Conservation (phyloP, 2,797 vertebrate genomes). For the Sarcophilus harrisii region DNA sequence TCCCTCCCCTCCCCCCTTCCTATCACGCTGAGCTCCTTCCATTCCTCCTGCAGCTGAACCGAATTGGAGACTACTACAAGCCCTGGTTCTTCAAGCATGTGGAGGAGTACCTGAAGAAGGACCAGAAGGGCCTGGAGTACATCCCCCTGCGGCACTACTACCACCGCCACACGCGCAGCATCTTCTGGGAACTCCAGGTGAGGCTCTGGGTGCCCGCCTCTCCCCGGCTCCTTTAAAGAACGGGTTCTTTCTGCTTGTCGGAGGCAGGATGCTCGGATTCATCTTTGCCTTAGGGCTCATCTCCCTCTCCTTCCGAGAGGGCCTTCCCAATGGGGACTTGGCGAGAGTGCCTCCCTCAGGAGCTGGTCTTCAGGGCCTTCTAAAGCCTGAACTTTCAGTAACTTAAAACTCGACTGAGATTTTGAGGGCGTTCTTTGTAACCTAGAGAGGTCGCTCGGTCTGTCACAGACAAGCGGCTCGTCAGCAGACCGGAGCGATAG, state of each 20-base stretch:
- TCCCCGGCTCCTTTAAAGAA: not conserved
- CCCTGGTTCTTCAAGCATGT: constrained; percentile 99
- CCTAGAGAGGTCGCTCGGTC: not conserved
- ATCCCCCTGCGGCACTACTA: constrained; percentile 98
- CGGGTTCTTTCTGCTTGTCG: not conserved
- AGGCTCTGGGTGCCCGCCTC: not conserved
- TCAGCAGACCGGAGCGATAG: not conserved
- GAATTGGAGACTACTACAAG: constrained; percentile 95
- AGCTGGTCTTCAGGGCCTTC: not conserved
- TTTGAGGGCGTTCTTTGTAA: not conserved
- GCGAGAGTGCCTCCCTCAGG: not conserved
- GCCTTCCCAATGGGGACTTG: not conserved
- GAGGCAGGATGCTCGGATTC: not conserved
- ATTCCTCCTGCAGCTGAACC: constrained; percentile 90
- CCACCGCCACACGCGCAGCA: constrained; percentile 97
- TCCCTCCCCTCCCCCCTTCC: not conserved
- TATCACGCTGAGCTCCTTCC: not conserved
- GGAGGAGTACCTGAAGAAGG: constrained; percentile 90
- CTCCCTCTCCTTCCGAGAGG: no score
- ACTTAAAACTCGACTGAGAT: not conserved
- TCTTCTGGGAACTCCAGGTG: constrained; percentile 99
- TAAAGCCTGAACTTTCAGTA: not conserved
- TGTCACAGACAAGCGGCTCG: not conserved
- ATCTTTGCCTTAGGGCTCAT: not conserved
- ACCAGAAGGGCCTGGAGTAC: constrained; percentile 90